Conservation (phyloP, 2,888 invertebrate species). For the Stictocephala bisonia region DNA sequence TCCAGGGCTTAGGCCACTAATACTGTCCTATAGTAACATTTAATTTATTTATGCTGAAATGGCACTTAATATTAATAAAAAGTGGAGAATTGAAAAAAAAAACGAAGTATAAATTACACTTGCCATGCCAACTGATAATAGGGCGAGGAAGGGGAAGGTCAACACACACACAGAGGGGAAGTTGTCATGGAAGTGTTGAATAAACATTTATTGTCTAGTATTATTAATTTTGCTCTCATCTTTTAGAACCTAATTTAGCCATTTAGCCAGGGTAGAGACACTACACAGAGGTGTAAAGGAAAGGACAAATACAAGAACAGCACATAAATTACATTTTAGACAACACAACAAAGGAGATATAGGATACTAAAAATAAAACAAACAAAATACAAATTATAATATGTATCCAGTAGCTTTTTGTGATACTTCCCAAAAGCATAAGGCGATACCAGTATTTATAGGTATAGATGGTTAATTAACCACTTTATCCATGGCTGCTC, state of each 20-base stretch:
- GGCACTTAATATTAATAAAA: conserved; percentile 31
- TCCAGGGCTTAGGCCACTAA: conserved; percentile 24
- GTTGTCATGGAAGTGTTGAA: conserved; percentile 65
- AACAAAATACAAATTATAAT: conserved; percentile 10
- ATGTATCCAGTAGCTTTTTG: background rate
- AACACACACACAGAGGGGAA: conserved; percentile 62
- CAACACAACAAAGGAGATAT: conserved; percentile 42
- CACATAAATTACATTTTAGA: conserved; percentile 44
- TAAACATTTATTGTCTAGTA: too few species aligned
- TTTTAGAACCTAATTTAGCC: background rate
- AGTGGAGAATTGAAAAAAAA: conserved; percentile 41
- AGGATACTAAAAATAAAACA: conserved; percentile 30
- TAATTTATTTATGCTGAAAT: conserved; percentile 22
- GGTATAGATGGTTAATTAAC: too few species aligned
- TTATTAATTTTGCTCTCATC: too few species aligned
- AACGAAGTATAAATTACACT: conserved; percentile 44
- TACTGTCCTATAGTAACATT: conserved; percentile 20
- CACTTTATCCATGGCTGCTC: conserved; percentile 3
- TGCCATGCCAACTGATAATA: conserved; percentile 48
- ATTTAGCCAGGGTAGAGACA: conserved; percentile 26
- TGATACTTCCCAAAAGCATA: conserved; percentile 24
- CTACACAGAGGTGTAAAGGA: conserved; percentile 32
- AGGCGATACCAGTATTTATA: background rate
- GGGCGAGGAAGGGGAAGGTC: conserved; percentile 53
- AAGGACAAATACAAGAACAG: conserved; percentile 30